Conservation (phyloP, 2,113 vertebrate species). For the Perca flavescens region DNA sequence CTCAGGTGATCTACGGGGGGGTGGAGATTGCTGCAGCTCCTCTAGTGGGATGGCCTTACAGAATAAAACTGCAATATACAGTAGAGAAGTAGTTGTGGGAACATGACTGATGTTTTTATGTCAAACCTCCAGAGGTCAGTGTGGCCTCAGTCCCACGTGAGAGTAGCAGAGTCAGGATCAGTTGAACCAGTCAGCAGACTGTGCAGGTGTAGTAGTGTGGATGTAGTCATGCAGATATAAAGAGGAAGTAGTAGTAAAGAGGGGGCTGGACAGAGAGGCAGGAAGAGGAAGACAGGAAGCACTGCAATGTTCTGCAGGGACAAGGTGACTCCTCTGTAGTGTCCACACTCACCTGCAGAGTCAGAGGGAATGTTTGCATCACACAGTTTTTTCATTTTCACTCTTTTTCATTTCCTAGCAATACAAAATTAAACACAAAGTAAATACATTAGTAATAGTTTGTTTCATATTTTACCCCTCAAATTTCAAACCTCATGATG, state of each 20-base stretch:
- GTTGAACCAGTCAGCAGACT: constrained; percentile 1
- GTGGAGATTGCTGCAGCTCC: constrained; percentile 29
- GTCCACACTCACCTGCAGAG: constrained; percentile 1
- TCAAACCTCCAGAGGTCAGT: constrained; percentile 58
- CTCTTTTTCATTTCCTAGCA: background rate
- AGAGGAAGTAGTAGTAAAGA: constrained; percentile 40
- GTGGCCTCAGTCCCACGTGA: constrained; percentile 20
- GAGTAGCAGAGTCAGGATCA: constrained; percentile 1
- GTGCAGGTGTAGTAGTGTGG: constrained; percentile 35
- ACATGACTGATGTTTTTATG: constrained; percentile 12
- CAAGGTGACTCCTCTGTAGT: constrained; percentile 72
- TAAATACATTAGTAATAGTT: background rate
- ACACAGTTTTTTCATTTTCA: too few relatives aligned
- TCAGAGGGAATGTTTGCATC: background rate
- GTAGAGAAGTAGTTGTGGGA: background rate
- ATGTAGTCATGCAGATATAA: constrained; percentile 4
- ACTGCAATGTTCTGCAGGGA: constrained; percentile 44
- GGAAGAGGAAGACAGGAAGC: constrained; percentile 52
- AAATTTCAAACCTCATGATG: background rate
- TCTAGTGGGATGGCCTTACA: constrained; percentile 14
- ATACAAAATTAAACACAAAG: background rate
- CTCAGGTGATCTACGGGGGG: constrained; percentile 67
- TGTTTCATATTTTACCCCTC: background rate
- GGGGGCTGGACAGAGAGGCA: constrained; percentile 35
- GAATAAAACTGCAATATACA: constrained; percentile 30